Percentiles rank a stretch among this genome's conserved stretches.
These are phyloP conservation scores for Caenorhabditis panamensis DNA, from an alignment of 2,888 invertebrate genomes.

Conservation along the genomic window DNA sequence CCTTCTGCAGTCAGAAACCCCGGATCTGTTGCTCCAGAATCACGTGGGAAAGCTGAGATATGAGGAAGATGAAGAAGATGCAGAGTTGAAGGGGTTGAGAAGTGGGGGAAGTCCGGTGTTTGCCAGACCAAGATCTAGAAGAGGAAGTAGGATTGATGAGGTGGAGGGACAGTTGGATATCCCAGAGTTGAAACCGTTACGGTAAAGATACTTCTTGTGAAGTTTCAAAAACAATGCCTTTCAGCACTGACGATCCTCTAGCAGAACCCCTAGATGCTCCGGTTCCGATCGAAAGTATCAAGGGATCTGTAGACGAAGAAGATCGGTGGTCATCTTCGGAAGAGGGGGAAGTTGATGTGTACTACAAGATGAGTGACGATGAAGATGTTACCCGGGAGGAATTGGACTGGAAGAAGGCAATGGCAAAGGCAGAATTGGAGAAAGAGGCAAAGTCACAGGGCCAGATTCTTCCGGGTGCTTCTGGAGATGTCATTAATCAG, in stretches of 20 bases:
- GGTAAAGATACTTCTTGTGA: conserved; percentile 6
- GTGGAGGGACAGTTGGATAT: conserved; percentile 66
- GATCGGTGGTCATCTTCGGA: conserved; percentile 68
- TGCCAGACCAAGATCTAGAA: conserved; percentile 75
- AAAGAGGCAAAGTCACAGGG: conserved; percentile 49
- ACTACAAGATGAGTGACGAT: conserved; percentile 75
- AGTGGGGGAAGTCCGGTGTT: conserved; percentile 64
- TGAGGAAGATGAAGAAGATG: conserved; percentile 19
- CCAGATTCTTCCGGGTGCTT: conserved; percentile 28
- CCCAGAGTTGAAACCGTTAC: conserved; percentile 62
- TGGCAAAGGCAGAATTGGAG: conserved; percentile 48
- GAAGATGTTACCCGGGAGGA: conserved; percentile 70
- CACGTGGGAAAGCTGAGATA: conserved; percentile 21
- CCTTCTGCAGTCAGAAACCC: conserved; percentile 57
- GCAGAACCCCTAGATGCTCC: conserved; percentile 61
- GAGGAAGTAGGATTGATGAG: conserved; percentile 76
- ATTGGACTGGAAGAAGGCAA: conserved; percentile 61
- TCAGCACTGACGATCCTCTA: conserved; percentile 52
- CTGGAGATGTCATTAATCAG: neutral
- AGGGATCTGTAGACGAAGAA: conserved; percentile 56
- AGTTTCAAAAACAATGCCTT: conserved; percentile 6
- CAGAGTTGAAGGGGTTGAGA: conserved; percentile 1
- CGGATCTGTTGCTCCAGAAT: conserved; percentile 50
- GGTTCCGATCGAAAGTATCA: conserved; percentile 55
- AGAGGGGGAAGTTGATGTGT: conserved; percentile 72